phyloP scores from a whole-genome alignment of 2,797 vertebrate genomes.

The Bucorvus abyssinicus region DNA sequence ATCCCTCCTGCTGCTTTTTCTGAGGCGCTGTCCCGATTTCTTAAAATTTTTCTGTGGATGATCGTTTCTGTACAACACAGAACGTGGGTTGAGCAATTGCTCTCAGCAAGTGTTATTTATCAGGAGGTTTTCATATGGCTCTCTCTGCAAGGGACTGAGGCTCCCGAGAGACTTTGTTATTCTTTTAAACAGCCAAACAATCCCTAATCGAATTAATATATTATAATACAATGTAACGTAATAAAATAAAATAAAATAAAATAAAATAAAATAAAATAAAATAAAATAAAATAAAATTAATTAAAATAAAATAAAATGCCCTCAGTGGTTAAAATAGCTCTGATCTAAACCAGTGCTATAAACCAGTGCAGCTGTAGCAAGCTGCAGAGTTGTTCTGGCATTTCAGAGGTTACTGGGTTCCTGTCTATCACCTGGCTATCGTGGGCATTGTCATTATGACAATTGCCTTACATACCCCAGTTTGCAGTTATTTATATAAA shows the following conservation, averaged over 20 bases:
- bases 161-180: neutral
- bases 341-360: too few relatives aligned
- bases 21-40: neutral
- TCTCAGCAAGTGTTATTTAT: constrained; percentile 55
- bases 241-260: neutral
- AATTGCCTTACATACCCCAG: neutral
- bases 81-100: constrained; percentile 29
- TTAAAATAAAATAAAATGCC: neutral
- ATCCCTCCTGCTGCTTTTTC: constrained; percentile 33
- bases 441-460: neutral
- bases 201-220: neutral
- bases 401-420: constrained; percentile 15
- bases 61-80: constrained; percentile 29
- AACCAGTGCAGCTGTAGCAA: neutral
- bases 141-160: neutral
- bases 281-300: neutral
- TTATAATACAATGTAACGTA: neutral
- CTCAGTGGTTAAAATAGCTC: neutral
- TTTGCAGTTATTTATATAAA: neutral
- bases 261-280: neutral
- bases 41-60: constrained; percentile 3
- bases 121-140: neutral
- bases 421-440: neutral
- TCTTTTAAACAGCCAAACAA: neutral
- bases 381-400: neutral